Percentiles rank a stretch among this genome's conserved stretches.
These are phyloP conservation scores for Lymantria dispar DNA, from an alignment of 2,888 invertebrate genomes.

Conservation along the genomic window DNA sequence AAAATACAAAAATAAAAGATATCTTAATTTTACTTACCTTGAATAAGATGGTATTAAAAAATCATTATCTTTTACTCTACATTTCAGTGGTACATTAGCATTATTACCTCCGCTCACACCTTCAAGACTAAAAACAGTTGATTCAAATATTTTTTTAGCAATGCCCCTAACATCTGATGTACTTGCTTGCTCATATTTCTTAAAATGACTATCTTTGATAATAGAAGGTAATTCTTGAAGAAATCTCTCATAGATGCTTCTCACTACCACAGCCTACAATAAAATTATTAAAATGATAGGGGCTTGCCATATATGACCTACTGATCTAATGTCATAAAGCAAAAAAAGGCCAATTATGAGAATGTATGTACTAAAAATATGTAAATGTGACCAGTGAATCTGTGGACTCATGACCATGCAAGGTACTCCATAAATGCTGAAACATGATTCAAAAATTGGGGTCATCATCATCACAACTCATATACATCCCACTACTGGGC, in stretches of 20 bases:
- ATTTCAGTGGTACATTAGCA: slow-evolving; percentile 71
- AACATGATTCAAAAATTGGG: no score
- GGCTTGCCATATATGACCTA: no score
- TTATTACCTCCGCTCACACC: slow-evolving; percentile 82
- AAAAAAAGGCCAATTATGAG: no score
- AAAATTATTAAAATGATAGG: background rate
- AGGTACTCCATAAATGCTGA: no score
- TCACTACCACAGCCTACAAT: slow-evolving; percentile 46
- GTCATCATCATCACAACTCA: no score
- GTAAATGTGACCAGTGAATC: no score
- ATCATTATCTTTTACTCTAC: slow-evolving; percentile 62
- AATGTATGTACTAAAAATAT: no score
- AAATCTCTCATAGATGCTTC: slow-evolving; percentile 43
- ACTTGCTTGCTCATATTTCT: slow-evolving; percentile 51
- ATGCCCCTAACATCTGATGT: slow-evolving; percentile 49
- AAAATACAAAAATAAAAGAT: no score
- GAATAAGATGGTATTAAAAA: slow-evolving; percentile 87
- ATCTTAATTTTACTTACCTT: slow-evolving; percentile 68
- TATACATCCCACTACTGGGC: no score
- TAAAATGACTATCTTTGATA: slow-evolving; percentile 28
- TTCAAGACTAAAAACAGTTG: slow-evolving; percentile 46
- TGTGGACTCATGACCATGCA: no score
- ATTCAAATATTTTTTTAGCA: slow-evolving; percentile 53
- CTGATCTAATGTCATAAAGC: no score
- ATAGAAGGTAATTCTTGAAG: slow-evolving; percentile 33